Evolutionary conservation across 1,140 invertebrate species (phyloP), one percentile per base, ranked within the genome.

Genomic region (Hyles euphorbiae): DNA sequence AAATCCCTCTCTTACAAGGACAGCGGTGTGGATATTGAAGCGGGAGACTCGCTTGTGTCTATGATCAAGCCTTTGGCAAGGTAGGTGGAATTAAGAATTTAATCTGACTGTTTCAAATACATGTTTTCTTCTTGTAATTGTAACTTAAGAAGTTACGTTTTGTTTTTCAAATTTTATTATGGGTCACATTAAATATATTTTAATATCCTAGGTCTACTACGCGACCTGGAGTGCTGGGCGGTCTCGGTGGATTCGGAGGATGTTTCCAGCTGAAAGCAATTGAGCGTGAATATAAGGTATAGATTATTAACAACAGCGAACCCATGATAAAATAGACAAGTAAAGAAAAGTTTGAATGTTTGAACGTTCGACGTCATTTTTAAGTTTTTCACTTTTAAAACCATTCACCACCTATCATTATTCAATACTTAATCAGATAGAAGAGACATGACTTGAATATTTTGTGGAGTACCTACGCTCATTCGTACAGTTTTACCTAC

Each of bases 161-260:
- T 22, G 22, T 22, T 22, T 22, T 22, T 22, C 2, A 22, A 22
- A n/a, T n/a, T n/a, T n/a, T 22, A 22, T 22, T 22, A 22, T 0
- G 22, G 22, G 22, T 22, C 36, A 2, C 36, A 40, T 40, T 5
- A 40, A 1, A 40, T 5, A 3, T 5, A 48, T 48, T 11, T 8
- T 48, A 22, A 10, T 22, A 11, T 55, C 47, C 46, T 11, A 90
- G 87, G 51, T 90, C 90, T 2, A 95, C 94, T 0, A 90, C 91
- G 53, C 92, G 91, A 53, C 82, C 84, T 7, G 97, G 96, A 6
- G 93, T 94, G 49, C 71, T 96, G 48, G 94, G 95, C 10, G 89
- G 91, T n/a, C 92, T 99, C 56, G 97, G 97, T 9, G 93, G 94
- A 1, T 99, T 99, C 86, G 97, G 96, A 11, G 97, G 95, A 0